Evolutionary conservation across 2,113 vertebrate species (phyloP), one percentile per base, ranked within the genome.

Genomic region (Sinocyclocheilus anshuiensis): DNA sequence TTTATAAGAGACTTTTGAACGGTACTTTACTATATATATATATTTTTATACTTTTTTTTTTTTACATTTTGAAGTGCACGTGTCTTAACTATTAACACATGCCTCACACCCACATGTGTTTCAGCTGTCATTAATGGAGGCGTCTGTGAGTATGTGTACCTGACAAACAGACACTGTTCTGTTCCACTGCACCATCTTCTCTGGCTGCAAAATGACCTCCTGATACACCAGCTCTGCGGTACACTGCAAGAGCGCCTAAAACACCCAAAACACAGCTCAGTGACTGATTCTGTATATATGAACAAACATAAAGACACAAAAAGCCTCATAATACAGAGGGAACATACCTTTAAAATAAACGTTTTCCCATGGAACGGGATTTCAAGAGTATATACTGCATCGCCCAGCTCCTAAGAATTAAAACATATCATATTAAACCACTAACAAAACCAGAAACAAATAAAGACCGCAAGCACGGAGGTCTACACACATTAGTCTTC

Each of bases 181-280:
- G 93, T 99, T 99, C 98, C 98, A 99, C 67, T 97, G 94, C 84
- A 96, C 96, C 96, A 99, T 97, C 93, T 97, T 97, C 93, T 99
- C 98, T 0, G 98, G 98, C 89, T 99, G 98, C 36, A 99, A 92
- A 88, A 99, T 99, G 84, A 98, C 97, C 85, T 99, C 98, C 93
- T 99, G 98, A 92, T 99, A 99, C 63, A 99, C 96, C 0, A 94
- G 93, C 93, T 99, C 98, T 2, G 98, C 96, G 0, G 97, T 89
- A 90, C 98, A 99, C 93, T 98, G 96, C 92, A 99, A 94, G n/a
- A 99, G 94, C 36, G 96, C 95, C 97, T 99, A 89, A 61, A 24
- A 16, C 53, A 82, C 12, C 11, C 26, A 57, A 81, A 59, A 53
- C 79, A 71, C 15, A 29, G 4, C 5, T 33, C 20, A 16, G 77